These are phyloP conservation scores for Conus betulinus DNA, from an alignment of 1,140 invertebrate species.

Conservation along the genomic window DNA sequence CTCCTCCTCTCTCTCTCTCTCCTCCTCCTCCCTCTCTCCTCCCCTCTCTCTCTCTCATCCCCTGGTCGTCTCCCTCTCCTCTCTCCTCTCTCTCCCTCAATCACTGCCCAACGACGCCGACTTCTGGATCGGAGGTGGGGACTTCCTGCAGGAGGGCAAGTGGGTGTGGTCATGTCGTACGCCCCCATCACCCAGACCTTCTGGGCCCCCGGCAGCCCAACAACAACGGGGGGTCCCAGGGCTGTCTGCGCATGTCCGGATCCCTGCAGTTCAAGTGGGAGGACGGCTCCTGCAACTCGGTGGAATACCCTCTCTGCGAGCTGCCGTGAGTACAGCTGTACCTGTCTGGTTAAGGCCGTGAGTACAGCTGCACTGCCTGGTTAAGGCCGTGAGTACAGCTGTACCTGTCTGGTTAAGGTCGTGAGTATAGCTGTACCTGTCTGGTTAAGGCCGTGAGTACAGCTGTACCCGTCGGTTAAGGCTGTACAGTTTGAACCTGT, in stretches of 20 bases:
- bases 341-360: too few species aligned
- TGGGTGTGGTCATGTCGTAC: conserved; percentile 22
- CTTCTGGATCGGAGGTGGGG: conserved; percentile 31
- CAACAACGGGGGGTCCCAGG: conserved; percentile 28
- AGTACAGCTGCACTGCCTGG: too few species aligned
- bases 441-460: too few species aligned
- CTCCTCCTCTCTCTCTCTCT: background rate
- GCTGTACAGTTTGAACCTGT: too few species aligned
- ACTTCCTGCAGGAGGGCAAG: conserved; percentile 25
- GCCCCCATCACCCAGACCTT: background rate
- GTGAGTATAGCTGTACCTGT: too few species aligned
- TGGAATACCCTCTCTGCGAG: conserved; percentile 33
- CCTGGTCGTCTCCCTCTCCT: background rate
- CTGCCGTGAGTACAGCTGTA: conserved; percentile 11
- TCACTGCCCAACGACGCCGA: conserved; percentile 13
- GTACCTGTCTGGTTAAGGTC: too few species aligned
- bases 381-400: too few species aligned
- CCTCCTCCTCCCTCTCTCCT: background rate
- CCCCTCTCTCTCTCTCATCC: background rate
- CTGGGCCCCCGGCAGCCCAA: conserved; percentile 25
- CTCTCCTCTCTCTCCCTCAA: background rate
- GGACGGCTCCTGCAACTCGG: conserved; percentile 17
- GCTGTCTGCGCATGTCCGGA: conserved; percentile 21
- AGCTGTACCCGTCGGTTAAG: too few species aligned
- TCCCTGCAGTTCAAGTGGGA: conserved; percentile 32